Evolutionary conservation across 37 sponge, comb jelly and placozoan species (phyloP), one percentile per base, ranked within the genome.

Genomic region (Theonella swinhoei): DNA sequence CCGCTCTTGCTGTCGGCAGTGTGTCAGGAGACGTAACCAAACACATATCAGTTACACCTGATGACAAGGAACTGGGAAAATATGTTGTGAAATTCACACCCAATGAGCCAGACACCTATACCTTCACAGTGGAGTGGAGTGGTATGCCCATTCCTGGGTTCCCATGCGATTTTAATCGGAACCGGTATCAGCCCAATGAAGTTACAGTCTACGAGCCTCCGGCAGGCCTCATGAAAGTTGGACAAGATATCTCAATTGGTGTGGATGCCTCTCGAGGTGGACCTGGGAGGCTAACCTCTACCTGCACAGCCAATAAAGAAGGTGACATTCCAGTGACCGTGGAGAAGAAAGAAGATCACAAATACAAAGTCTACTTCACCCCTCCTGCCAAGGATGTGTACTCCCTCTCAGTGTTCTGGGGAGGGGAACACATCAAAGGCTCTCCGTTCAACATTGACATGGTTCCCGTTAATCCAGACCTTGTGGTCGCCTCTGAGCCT

Each of bases 401-500:
- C 76, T 9, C 30, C 26, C 75, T 92, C 33, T 29, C 63, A 29
- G 85, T 92, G 24, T 28, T 37, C 37, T 92, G 77, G 73, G 37
- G 39, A 4, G 85, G 72, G 5, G 37, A 74, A 9, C 43, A 61
- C 41, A 64, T 92, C 31, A 65, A 61, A 23, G 85, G 88, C 1
- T 92, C 92, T 24, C 92, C 92, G 19, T 92, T 75, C 71, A 68
- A 66, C 19, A 75, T 92, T n/a, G 76, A 84, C 71, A 63, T 92
- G 19, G 73, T 67, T 30, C 91, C 90, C 25, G 43, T 84, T 0
- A 24, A 39, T 1, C 42, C 80, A 26, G 29, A 19, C 47, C 69
- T 41, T 7, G 94, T 93, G 19, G 68, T 34, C 28, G 87, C 72
- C 38, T 80, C 70, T 1, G 68, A 68, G 39, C 83, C 80, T 17